Conservation (phyloP, 2,797 vertebrate genomes). For the Phyllotis vaccarum region DNA sequence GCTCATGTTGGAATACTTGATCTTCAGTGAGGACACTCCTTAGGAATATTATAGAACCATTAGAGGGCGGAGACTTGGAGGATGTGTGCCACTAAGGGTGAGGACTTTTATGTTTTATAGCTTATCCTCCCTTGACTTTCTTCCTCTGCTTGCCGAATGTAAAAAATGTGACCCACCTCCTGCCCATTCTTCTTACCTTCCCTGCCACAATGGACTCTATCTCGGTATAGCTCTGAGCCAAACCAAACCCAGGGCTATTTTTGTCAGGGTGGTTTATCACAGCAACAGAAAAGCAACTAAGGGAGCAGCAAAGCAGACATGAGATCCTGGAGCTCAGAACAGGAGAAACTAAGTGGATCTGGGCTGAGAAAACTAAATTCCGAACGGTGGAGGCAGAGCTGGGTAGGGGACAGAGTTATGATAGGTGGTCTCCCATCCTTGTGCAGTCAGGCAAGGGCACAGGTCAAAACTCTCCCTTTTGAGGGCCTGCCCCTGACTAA, state of each 20-base stretch:
- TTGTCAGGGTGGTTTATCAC: background rate
- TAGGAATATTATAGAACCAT: background rate
- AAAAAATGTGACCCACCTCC: background rate
- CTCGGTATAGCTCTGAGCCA: background rate
- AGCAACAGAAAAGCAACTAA: background rate
- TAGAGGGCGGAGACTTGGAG: background rate
- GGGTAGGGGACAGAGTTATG: background rate
- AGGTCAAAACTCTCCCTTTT: background rate
- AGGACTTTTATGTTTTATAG: background rate
- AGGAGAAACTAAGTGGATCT: too few species aligned
- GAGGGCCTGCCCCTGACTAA: background rate
- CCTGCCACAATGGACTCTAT: accelerated
- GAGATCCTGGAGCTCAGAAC: background rate
- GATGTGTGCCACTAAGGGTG: background rate
- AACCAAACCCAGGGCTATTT: background rate
- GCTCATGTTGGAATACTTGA: background rate
- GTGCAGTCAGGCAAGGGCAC: background rate
- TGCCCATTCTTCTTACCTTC: background rate
- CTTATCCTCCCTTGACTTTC: background rate
- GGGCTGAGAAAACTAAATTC: too few species aligned
- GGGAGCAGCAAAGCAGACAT: background rate
- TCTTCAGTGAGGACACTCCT: background rate
- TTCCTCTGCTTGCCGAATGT: background rate
- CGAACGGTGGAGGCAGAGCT: background rate
- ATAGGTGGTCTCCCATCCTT: background rate